A percentile compares a stretch with the other conserved stretches of the same genome.
phyloP scores from a whole-genome alignment of 2,113 vertebrate species.

The Esox niger region DNA sequence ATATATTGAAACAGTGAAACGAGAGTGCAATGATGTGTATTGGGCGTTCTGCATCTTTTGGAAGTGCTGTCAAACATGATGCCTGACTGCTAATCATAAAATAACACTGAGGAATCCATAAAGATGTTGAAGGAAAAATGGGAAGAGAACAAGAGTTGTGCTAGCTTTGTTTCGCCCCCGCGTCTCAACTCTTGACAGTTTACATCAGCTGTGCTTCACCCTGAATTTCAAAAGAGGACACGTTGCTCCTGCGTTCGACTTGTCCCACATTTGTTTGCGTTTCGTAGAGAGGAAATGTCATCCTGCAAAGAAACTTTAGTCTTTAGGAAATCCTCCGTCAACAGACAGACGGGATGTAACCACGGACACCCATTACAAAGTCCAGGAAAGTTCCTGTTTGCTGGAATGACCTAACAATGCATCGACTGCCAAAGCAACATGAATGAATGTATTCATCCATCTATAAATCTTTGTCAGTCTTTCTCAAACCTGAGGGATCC shows the following conservation, averaged over 20 bases:
- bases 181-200: slow-evolving; percentile 38
- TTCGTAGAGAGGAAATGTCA: no score
- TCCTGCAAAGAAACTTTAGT: no score
- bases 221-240: slow-evolving; percentile 29
- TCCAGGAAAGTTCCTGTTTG: no score
- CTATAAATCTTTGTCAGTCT: no score
- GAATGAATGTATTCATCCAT: no score
- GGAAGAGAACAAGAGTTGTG: slow-evolving; percentile 27
- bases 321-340: no score
- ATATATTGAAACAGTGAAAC: slow-evolving; percentile 55
- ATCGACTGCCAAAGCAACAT: no score
- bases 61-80: slow-evolving; percentile 56
- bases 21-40: slow-evolving; percentile 22
- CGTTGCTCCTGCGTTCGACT: slow-evolving; percentile 19
- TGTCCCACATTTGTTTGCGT: slow-evolving; percentile 20
- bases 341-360: no score
- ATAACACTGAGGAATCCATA: slow-evolving; percentile 53
- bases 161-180: slow-evolving; percentile 28
- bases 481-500: no score
- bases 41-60: slow-evolving; percentile 33
- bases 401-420: no score
- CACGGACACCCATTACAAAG: no score
- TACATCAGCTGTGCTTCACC: slow-evolving; percentile 39
- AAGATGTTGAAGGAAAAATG: slow-evolving; percentile 37
- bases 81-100: slow-evolving; percentile 56